Evolutionary conservation across 1,140 invertebrate genomes (phyloP).

Genomic region (Chrysopa pallens): DNA sequence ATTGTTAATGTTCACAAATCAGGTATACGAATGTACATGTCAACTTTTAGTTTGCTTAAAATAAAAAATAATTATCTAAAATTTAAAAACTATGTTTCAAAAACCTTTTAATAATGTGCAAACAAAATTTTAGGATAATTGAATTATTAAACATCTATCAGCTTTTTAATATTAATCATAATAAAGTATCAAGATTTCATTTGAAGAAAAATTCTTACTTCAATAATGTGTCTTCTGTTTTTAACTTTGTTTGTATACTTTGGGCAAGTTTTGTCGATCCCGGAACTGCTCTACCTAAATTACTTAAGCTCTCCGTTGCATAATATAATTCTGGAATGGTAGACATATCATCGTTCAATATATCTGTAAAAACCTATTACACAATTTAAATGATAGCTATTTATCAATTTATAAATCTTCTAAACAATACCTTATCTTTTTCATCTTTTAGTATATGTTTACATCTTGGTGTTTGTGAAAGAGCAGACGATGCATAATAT

Average conservation of each 20-base stretch:
- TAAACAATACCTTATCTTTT: too few relatives aligned
- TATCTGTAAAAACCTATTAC: constrained; percentile 12
- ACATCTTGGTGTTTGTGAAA: too few relatives aligned
- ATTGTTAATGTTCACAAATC: too few relatives aligned
- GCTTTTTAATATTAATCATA: too few relatives aligned
- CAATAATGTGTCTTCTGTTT: constrained; percentile 17
- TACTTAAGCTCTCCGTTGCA: constrained; percentile 14
- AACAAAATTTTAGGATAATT: too few relatives aligned
- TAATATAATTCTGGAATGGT: constrained; percentile 13
- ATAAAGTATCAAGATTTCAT: not conserved
- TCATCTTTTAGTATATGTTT: too few relatives aligned
- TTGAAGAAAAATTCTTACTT: not conserved
- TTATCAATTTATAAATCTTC: constrained; percentile 1
- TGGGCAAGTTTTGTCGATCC: constrained; percentile 15
- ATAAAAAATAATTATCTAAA: too few relatives aligned
- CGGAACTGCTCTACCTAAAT: constrained; percentile 11
- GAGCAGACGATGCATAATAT: constrained; percentile 12
- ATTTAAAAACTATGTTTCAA: too few relatives aligned
- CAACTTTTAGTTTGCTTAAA: too few relatives aligned
- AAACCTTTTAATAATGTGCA: too few relatives aligned
- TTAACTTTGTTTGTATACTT: constrained; percentile 14
- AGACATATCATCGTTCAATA: constrained; percentile 13
- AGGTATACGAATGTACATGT: too few relatives aligned
- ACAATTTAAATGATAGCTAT: constrained; percentile 10
- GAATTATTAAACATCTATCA: too few relatives aligned